Conservation (phyloP, 2,888 invertebrate species). For the Loripinus fragilis region DNA sequence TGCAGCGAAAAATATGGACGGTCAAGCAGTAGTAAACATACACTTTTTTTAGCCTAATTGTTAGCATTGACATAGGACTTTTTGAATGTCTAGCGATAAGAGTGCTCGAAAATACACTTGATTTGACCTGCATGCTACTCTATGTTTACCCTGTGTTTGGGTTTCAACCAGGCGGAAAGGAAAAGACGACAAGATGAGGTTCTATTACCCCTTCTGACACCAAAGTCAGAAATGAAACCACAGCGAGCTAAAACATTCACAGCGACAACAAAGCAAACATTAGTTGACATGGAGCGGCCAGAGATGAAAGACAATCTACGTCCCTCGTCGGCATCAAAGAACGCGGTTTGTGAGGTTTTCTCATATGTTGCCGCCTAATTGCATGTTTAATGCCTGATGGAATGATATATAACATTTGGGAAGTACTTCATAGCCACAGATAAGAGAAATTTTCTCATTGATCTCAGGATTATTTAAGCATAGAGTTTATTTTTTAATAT, state of each 20-base stretch:
- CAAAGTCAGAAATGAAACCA: slow-evolving; percentile 19
- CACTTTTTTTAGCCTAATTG: too few relatives aligned
- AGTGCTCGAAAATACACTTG: too few relatives aligned
- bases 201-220: slow-evolving; percentile 60
- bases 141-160: too few relatives aligned
- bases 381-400: background rate
- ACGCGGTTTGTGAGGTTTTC: slow-evolving; percentile 45
- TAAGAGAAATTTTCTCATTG: too few relatives aligned
- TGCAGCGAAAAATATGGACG: too few relatives aligned
- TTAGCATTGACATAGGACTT: too few relatives aligned
- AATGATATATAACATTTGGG: background rate
- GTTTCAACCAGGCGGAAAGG: slow-evolving; percentile 45
- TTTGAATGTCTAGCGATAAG: too few relatives aligned
- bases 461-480: too few relatives aligned
- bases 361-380: background rate
- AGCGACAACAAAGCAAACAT: slow-evolving; percentile 35
- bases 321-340: slow-evolving; percentile 45
- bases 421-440: background rate
- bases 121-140: too few relatives aligned
- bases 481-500: too few relatives aligned
- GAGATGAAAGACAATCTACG: slow-evolving; percentile 61
- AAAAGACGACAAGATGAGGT: slow-evolving; percentile 51
- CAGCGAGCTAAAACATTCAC: slow-evolving; percentile 37
- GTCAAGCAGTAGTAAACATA: too few relatives aligned
- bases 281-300: slow-evolving; percentile 51